phyloP scores from a whole-genome alignment of 37 sponge, comb jelly and placozoan genomes.

The Geodia barretti region DNA sequence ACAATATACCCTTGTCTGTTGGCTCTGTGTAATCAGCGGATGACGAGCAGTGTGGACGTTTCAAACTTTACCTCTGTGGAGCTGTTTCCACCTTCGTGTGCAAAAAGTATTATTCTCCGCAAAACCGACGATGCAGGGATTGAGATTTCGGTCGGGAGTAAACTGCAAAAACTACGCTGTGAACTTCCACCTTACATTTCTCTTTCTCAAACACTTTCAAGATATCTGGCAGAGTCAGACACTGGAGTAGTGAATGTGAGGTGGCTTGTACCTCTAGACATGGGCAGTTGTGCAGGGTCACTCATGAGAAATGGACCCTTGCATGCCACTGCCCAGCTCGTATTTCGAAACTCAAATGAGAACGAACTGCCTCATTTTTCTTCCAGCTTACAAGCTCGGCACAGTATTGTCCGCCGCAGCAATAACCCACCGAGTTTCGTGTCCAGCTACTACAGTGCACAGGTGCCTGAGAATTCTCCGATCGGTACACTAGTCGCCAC shows the following conservation, averaged over 20 bases:
- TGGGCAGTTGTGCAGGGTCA: not conserved
- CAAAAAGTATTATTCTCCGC: not conserved
- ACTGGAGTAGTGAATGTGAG: not conserved
- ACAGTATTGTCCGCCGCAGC: not conserved
- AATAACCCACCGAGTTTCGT: not conserved
- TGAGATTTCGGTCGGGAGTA: not conserved
- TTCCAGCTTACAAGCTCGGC: not conserved
- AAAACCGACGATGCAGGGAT: not conserved
- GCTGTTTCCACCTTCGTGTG: not conserved
- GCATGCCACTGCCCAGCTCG: not conserved
- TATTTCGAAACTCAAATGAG: not conserved
- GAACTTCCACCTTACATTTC: not conserved
- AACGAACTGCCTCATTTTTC: not conserved
- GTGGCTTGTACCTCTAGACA: not conserved
- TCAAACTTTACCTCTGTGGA: not conserved
- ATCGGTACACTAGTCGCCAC: constrained; percentile 3
- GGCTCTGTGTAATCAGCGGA: not conserved
- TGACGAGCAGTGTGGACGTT: not conserved
- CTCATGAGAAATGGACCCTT: not conserved
- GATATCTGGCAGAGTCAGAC: not conserved
- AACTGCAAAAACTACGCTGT: not conserved
- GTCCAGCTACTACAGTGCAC: not conserved
- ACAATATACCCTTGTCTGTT: not conserved
- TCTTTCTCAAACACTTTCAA: not conserved
- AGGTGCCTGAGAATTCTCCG: constrained; percentile 6